Evolutionary conservation across 1,140 invertebrate species (phyloP).

Genomic region (Caenorhabditis inopinata): DNA sequence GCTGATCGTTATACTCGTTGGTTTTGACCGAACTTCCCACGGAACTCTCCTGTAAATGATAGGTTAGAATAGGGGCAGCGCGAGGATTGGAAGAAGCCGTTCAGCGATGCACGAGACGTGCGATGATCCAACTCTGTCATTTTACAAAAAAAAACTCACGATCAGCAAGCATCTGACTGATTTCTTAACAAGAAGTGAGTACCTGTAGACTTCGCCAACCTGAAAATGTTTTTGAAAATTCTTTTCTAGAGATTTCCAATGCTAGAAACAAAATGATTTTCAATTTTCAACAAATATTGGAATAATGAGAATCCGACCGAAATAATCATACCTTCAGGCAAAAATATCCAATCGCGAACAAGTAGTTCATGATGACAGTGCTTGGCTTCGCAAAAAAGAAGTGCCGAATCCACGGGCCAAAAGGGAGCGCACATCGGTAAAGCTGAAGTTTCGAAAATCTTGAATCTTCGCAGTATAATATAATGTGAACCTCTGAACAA

Average conservation of each 20-base stretch:
- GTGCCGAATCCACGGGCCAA: background rate
- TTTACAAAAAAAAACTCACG: background rate
- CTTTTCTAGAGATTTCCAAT: too few relatives aligned
- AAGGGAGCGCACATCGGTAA: background rate
- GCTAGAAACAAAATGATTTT: too few relatives aligned
- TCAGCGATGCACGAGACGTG: too few relatives aligned
- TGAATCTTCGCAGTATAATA: too few relatives aligned
- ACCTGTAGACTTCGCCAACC: slow-evolving; percentile 8
- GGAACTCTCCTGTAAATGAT: background rate
- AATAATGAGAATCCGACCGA: background rate
- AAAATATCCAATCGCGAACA: background rate
- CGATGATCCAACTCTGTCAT: too few relatives aligned
- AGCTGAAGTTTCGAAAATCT: background rate
- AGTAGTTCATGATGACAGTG: background rate
- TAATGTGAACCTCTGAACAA: background rate
- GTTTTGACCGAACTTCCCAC: background rate
- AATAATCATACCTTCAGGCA: background rate
- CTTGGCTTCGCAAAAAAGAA: background rate
- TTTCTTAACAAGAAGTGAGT: background rate
- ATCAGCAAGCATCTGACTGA: background rate
- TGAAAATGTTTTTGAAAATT: background rate
- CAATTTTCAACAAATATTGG: too few relatives aligned
- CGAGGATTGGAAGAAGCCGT: too few relatives aligned
- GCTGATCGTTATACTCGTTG: background rate
- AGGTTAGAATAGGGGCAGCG: too few relatives aligned